Percentiles rank a stretch among this genome's conserved stretches.
phyloP scores from a whole-genome alignment of 2,797 vertebrate genomes.

The Sebastes cheni region DNA sequence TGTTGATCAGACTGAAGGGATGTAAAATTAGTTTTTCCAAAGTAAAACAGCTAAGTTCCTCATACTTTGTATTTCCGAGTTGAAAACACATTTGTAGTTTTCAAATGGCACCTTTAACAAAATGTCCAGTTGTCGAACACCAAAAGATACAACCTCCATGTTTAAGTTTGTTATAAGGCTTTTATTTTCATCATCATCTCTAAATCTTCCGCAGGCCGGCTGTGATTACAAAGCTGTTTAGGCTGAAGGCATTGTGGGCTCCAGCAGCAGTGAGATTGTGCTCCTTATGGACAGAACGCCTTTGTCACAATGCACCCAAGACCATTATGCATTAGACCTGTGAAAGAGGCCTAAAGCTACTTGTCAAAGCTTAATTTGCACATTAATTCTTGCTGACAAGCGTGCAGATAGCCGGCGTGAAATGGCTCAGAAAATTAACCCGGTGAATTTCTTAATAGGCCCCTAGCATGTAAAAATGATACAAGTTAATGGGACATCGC shows the following conservation, averaged over 20 bases:
- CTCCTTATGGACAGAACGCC: slow-evolving; percentile 12
- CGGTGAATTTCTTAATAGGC: slow-evolving; percentile 28
- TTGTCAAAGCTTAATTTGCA: slow-evolving; percentile 49
- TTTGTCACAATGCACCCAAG: slow-evolving; percentile 4
- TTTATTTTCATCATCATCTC: slow-evolving; percentile 14
- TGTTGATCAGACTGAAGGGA: background rate
- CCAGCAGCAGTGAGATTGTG: slow-evolving; percentile 29
- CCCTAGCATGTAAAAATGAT: slow-evolving; percentile 29
- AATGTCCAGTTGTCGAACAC: background rate
- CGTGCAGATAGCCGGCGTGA: slow-evolving; percentile 42
- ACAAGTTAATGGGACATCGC: slow-evolving; percentile 28
- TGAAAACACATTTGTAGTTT: too few relatives aligned
- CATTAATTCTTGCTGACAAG: slow-evolving; percentile 64
- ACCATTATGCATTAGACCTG: slow-evolving; percentile 32
- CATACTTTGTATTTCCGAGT: background rate
- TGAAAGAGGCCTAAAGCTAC: slow-evolving; percentile 45
- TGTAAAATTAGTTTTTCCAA: background rate
- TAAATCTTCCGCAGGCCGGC: background rate
- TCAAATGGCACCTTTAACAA: background rate
- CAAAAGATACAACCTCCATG: background rate
- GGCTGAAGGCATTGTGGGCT: background rate
- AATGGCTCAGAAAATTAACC: slow-evolving; percentile 55
- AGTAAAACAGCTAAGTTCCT: background rate
- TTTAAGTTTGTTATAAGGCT: background rate
- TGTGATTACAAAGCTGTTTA: background rate